These are phyloP conservation scores for Cyprinella venusta DNA, from an alignment of 2,797 vertebrate genomes.

Conservation along the genomic window DNA sequence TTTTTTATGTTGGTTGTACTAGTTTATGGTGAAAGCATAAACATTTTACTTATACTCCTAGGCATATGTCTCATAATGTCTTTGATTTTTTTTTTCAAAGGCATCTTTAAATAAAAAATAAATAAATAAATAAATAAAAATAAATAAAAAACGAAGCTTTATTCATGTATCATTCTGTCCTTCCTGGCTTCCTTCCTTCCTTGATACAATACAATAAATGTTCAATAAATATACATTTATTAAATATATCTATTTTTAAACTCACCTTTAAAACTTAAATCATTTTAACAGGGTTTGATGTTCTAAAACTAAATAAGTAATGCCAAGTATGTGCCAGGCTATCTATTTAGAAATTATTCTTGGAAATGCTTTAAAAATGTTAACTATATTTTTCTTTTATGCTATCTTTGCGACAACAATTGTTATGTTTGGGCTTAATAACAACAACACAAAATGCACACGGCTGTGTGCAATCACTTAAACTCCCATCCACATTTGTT, in stretches of 20 bases:
- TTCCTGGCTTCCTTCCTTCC: no score
- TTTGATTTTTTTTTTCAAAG: background rate
- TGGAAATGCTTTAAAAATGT: background rate
- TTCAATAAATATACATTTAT: no score
- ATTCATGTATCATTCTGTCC: no score
- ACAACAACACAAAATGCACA: slow-evolving; percentile 12
- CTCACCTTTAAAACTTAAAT: no score
- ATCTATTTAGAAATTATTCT: background rate
- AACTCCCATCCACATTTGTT: background rate
- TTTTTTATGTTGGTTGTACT: background rate
- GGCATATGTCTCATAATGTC: background rate
- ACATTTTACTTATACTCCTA: background rate
- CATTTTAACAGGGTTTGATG: background rate
- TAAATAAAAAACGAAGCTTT: no score
- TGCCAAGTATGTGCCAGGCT: background rate
- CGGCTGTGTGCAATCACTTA: background rate
- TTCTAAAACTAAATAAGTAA: background rate
- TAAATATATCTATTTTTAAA: background rate
- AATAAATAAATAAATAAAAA: no score
- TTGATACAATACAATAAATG: no score
- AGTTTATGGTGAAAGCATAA: background rate
- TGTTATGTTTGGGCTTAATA: slow-evolving; percentile 5
- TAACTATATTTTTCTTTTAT: background rate
- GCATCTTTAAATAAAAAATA: no score
- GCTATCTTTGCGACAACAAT: background rate